phyloP scores from a whole-genome alignment of 2,888 invertebrate species.

The Phyto melanocephala region DNA sequence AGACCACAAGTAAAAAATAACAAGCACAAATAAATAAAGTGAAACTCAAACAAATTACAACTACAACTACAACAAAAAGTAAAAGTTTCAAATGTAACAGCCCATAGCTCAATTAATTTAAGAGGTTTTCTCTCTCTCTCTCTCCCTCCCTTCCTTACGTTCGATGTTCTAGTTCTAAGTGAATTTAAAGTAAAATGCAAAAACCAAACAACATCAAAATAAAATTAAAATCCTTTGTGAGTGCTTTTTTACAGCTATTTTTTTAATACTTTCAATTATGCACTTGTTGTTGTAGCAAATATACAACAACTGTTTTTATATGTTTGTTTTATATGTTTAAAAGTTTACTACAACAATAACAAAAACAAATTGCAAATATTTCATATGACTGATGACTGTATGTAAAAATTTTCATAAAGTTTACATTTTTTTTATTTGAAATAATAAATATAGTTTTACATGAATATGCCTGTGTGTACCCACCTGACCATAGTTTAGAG shows the following conservation, averaged over 20 bases:
- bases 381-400: conserved; percentile 48
- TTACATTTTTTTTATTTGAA: too few species aligned
- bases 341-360: conserved; percentile 7
- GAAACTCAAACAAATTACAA: conserved; percentile 18
- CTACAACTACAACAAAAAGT: not conserved
- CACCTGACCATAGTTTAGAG: too few species aligned
- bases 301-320: conserved; percentile 9
- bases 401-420: conserved; percentile 23
- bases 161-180: not conserved
- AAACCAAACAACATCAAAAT: not conserved
- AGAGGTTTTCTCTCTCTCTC: conserved; percentile 24
- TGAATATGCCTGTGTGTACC: not conserved
- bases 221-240: conserved; percentile 37
- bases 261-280: conserved; percentile 47
- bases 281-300: conserved; percentile 8
- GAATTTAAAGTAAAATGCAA: not conserved
- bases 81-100: not conserved
- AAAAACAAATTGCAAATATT: conserved; percentile 12
- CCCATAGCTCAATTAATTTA: conserved; percentile 55
- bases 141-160: not conserved
- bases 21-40: not conserved
- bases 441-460: conserved; percentile 4
- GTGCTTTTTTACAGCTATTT: conserved; percentile 2
- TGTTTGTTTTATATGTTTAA: conserved; percentile 24
- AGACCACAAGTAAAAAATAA: conserved; percentile 53